Evolutionary conservation across 1,140 invertebrate species (phyloP).

Genomic region (Caenorhabditis inopinata): DNA sequence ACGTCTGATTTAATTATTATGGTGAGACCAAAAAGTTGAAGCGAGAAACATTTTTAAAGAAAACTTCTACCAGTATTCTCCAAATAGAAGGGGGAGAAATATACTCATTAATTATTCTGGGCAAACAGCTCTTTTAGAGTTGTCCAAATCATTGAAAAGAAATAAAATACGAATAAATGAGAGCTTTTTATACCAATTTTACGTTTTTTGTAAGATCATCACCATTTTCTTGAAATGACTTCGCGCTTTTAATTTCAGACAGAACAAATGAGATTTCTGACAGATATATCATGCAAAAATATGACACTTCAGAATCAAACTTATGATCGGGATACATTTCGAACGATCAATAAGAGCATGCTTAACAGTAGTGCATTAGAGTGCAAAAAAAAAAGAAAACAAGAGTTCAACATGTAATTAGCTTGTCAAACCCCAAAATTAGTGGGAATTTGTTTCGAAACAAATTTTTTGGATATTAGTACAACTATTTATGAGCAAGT

Average conservation of each 20-base stretch:
- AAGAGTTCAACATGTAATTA: neutral
- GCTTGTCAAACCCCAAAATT: neutral
- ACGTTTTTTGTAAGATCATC: neutral
- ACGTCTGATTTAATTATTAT: too few relatives aligned
- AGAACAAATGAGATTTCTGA: neutral
- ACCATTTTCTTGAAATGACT: neutral
- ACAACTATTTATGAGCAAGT: too few relatives aligned
- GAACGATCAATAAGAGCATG: neutral
- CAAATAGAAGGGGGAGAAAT: neutral
- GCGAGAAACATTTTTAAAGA: neutral
- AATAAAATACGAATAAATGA: too few relatives aligned
- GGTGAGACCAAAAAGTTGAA: neutral
- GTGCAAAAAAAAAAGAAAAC: neutral
- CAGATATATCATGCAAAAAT: neutral
- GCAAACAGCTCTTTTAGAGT: too few relatives aligned
- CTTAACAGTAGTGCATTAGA: neutral
- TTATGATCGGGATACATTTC: neutral
- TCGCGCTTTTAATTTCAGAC: neutral
- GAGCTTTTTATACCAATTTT: too few relatives aligned
- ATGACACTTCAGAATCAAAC: neutral
- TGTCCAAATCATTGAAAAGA: too few relatives aligned
- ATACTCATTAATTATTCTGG: slow-evolving; percentile 4
- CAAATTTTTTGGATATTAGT: too few relatives aligned
- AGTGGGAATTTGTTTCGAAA: too few relatives aligned
- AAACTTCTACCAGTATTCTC: neutral